Evolutionary conservation across 2,888 invertebrate species (phyloP).

Genomic region (Cephus pulcher): DNA sequence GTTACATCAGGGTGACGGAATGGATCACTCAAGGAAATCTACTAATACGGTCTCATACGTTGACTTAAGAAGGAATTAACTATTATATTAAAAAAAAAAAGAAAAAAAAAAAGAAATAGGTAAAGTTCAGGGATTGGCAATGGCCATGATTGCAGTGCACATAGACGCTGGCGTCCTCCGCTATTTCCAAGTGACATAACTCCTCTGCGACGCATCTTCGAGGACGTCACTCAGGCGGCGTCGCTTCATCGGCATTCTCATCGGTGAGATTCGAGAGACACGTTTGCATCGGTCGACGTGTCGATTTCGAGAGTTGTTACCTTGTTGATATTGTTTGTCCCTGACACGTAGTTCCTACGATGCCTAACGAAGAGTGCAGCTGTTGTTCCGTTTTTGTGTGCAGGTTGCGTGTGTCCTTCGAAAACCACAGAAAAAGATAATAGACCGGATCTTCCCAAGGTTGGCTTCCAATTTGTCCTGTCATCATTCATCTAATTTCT

Average conservation of each 20-base stretch:
- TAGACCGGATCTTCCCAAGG: background rate
- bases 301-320: constrained; percentile 7
- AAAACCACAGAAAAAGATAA: background rate
- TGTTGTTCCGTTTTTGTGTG: background rate
- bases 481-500: background rate
- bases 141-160: constrained; percentile 70
- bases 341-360: background rate
- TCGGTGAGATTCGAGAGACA: constrained; percentile 48
- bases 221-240: constrained; percentile 72
- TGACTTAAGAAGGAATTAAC: background rate
- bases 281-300: constrained; percentile 4
- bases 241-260: constrained; percentile 63
- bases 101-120: background rate
- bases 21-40: background rate
- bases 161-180: constrained; percentile 88
- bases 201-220: constrained; percentile 81
- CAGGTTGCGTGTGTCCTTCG: background rate
- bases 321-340: background rate
- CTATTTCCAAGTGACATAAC: constrained; percentile 83
- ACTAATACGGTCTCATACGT: background rate
- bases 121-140: constrained; percentile 11
- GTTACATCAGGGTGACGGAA: background rate
- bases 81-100: background rate
- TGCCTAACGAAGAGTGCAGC: background rate
- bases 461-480: background rate